These are phyloP conservation scores for Coecobrya sp. DNA, from an alignment of 2,888 invertebrate genomes.

Conservation along the genomic window DNA sequence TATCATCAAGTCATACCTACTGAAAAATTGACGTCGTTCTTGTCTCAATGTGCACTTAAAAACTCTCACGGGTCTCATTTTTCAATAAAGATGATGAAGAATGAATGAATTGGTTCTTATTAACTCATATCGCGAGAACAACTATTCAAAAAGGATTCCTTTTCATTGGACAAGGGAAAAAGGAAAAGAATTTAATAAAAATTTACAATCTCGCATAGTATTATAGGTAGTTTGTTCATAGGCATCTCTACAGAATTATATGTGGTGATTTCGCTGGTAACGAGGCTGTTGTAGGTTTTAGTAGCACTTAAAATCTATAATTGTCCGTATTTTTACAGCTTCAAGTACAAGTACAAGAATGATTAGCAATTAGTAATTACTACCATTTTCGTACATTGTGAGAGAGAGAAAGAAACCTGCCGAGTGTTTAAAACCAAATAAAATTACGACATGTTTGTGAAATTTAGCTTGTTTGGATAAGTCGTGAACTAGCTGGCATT, in stretches of 20 bases:
- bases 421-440: neutral
- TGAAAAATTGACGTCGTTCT: neutral
- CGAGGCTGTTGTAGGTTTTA: neutral
- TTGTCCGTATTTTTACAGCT: neutral
- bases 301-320: neutral
- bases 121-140: slow-evolving; percentile 11
- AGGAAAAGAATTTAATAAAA: slow-evolving; percentile 26
- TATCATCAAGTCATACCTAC: too few species aligned
- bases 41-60: slow-evolving; percentile 21
- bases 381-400: neutral
- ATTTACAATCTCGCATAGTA: neutral
- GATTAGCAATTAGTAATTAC: slow-evolving; percentile 1
- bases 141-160: slow-evolving; percentile 3
- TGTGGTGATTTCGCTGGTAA: neutral
- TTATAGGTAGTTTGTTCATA: too few species aligned
- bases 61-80: slow-evolving; percentile 57
- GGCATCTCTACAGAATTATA: too few species aligned
- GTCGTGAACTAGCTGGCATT: neutral
- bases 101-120: slow-evolving; percentile 48
- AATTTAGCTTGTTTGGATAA: slow-evolving; percentile 35
- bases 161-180: slow-evolving; percentile 16
- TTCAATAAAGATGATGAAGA: slow-evolving; percentile 34
- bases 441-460: slow-evolving; percentile 14
- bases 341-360: slow-evolving; percentile 17
- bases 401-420: neutral